Evolutionary conservation across 1,140 invertebrate species (phyloP).

Genomic region (Panagrolaimus sp.): DNA sequence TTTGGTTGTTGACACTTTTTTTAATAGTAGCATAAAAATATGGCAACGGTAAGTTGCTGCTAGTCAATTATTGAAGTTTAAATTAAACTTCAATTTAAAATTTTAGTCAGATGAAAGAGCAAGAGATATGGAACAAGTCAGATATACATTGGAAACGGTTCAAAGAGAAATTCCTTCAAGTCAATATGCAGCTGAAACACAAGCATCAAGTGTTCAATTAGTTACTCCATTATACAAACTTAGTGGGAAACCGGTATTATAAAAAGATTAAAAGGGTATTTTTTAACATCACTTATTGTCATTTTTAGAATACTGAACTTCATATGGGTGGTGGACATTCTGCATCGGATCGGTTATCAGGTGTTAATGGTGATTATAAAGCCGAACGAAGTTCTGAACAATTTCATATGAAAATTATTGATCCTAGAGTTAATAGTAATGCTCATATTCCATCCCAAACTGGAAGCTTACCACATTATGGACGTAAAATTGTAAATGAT

Average conservation of each 20-base stretch:
- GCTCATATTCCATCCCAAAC: conserved; percentile 33
- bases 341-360: conserved; percentile 35
- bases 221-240: conserved; percentile 36
- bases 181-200: conserved; percentile 26
- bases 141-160: background rate
- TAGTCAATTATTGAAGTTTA: too few species aligned
- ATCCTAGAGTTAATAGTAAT: conserved; percentile 50
- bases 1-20: too few species aligned
- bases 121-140: conserved; percentile 12
- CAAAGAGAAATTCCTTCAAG: conserved; percentile 24
- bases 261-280: too few species aligned
- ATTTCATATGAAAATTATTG: conserved; percentile 56
- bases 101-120: conserved; percentile 12
- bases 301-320: conserved; percentile 30
- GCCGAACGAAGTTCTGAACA: conserved; percentile 44
- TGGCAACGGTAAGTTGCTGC: too few species aligned
- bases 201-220: conserved; percentile 25
- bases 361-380: conserved; percentile 49
- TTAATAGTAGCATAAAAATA: too few species aligned
- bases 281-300: too few species aligned
- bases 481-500: conserved; percentile 37
- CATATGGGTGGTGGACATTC: conserved; percentile 34
- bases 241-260: background rate
- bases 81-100: background rate
- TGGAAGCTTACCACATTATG: conserved; percentile 31